These are phyloP conservation scores for Himalopsyche kuldschensis DNA, from an alignment of 2,888 invertebrate genomes.

Conservation along the genomic window DNA sequence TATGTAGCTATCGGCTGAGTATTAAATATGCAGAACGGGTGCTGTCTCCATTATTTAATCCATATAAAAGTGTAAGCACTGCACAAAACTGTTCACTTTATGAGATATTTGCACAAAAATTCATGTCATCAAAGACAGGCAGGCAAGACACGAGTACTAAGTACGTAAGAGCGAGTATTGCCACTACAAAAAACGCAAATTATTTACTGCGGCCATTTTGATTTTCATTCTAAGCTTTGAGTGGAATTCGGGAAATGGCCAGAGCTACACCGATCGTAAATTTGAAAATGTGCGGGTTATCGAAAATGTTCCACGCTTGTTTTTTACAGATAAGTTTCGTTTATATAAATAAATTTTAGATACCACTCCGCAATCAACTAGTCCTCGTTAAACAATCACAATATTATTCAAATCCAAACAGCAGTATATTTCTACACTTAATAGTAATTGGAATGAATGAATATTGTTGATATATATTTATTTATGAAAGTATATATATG, in stretches of 20 bases:
- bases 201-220: neutral
- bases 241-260: neutral
- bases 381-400: too few species aligned
- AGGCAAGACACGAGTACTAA: constrained; percentile 21
- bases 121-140: constrained; percentile 27
- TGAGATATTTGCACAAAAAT: constrained; percentile 27
- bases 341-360: too few species aligned
- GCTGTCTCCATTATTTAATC: constrained; percentile 16
- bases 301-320: too few species aligned
- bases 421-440: too few species aligned
- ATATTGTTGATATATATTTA: too few species aligned
- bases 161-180: constrained; percentile 6
- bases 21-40: constrained; percentile 13
- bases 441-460: too few species aligned
- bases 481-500: too few species aligned
- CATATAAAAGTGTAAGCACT: constrained; percentile 9
- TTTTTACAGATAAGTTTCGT: too few species aligned
- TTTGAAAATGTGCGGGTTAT: too few species aligned
- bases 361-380: too few species aligned
- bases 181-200: neutral
- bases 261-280: neutral
- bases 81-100: constrained; percentile 9
- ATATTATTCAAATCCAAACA: too few species aligned
- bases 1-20: constrained; percentile 5
- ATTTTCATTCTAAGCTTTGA: neutral